A percentile compares a stretch with the other conserved stretches of the same genome.
phyloP scores from a whole-genome alignment of 2,113 vertebrate genomes.

The Cavia porcellus region DNA sequence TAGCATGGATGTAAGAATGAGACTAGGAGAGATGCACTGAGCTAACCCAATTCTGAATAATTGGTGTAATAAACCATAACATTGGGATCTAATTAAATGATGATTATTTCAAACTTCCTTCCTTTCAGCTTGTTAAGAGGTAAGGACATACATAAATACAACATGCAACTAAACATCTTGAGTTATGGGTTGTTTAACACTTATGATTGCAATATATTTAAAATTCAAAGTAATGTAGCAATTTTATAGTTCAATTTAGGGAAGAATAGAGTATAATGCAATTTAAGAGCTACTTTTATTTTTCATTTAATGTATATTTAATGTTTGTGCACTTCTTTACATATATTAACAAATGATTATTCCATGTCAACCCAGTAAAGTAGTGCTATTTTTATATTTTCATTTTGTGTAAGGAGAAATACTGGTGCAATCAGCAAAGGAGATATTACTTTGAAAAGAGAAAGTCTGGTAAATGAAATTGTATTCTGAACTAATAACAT shows the following conservation, averaged over 20 bases:
- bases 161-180: neutral
- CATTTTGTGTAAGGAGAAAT: neutral
- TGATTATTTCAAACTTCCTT: neutral
- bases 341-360: neutral
- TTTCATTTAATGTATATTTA: neutral
- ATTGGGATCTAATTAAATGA: neutral
- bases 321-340: neutral
- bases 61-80: neutral
- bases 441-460: neutral
- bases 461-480: neutral
- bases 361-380: neutral
- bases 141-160: neutral
- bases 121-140: neutral
- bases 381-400: neutral
- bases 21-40: neutral
- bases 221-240: neutral
- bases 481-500: neutral
- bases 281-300: neutral
- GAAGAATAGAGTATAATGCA: neutral
- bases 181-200: neutral
- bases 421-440: neutral
- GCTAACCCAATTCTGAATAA: neutral
- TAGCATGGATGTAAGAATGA: neutral
- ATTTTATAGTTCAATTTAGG: neutral
- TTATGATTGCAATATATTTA: neutral